Conservation (phyloP, 2,797 vertebrate species). For the Bradypus variegatus region DNA sequence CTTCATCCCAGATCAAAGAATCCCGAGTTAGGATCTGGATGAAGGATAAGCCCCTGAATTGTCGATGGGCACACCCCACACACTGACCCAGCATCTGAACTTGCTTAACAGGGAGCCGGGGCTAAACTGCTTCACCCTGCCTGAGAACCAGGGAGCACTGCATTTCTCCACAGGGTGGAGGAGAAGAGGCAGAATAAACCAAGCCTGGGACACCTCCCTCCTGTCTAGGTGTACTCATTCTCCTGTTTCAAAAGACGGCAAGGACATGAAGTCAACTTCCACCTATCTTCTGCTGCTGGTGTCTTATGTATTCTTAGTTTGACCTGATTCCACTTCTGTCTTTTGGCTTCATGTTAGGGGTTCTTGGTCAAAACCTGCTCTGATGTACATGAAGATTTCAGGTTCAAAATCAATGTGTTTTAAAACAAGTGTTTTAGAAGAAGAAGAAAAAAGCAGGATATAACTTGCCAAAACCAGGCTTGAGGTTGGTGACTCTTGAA, state of each 20-base stretch:
- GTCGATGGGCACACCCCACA: constrained; percentile 68
- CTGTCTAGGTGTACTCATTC: constrained; percentile 62
- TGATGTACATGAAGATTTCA: constrained; percentile 66
- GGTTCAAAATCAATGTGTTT: constrained; percentile 54
- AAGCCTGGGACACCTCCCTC: constrained; percentile 67
- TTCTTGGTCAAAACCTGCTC: constrained; percentile 62
- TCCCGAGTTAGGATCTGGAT: constrained; percentile 70
- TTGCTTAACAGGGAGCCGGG: constrained; percentile 70
- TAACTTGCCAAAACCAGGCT: constrained; percentile 60
- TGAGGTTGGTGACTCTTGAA: constrained; percentile 50
- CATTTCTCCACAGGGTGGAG: constrained; percentile 71
- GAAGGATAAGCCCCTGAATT: constrained; percentile 69
- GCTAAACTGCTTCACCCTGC: constrained; percentile 70
- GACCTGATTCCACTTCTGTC: constrained; percentile 60
- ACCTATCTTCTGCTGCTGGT: constrained; percentile 62
- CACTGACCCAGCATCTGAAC: constrained; percentile 69
- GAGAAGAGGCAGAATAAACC: constrained; percentile 68
- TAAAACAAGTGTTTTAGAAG: constrained; percentile 47
- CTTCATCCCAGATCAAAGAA: constrained; percentile 71
- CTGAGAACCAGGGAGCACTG: constrained; percentile 69
- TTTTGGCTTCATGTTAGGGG: constrained; percentile 60
- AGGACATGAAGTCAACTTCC: constrained; percentile 63
- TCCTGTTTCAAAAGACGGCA: constrained; percentile 66
- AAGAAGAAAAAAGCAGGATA: neutral
- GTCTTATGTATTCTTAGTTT: constrained; percentile 61